phyloP scores from a whole-genome alignment of 2,797 vertebrate species.

The Enteromius paludinosus region DNA sequence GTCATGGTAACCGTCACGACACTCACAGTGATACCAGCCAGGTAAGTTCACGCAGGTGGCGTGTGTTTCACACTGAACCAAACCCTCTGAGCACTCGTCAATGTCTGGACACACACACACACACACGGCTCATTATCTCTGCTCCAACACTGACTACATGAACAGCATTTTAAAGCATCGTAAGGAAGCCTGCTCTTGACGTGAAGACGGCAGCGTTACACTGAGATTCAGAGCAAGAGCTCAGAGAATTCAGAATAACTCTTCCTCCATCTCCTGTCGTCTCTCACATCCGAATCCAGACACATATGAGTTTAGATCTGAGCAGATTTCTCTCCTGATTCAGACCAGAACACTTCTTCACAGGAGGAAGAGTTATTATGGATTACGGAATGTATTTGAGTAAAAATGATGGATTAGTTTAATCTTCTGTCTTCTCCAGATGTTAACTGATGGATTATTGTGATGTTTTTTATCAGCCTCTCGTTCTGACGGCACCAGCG shows the following conservation, averaged over 20 bases:
- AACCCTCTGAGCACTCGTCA: conserved; percentile 94
- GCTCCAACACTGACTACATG: not conserved
- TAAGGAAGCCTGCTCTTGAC: not conserved
- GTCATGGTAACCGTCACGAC: no score
- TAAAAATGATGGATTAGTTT: no score
- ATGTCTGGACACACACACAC: conserved; percentile 82
- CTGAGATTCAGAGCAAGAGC: not conserved
- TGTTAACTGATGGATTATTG: no score
- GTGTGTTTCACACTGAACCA: conserved; percentile 95
- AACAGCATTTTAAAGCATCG: not conserved
- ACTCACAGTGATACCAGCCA: conserved; percentile 95
- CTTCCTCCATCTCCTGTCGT: not conserved
- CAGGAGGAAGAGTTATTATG: no score
- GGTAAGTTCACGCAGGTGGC: conserved; percentile 97
- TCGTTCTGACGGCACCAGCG: not conserved
- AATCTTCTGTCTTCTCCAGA: no score
- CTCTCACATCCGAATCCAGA: no score
- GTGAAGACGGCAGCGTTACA: not conserved
- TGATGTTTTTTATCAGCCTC: no score
- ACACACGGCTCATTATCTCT: not conserved
- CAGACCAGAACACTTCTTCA: no score
- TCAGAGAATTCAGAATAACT: not conserved
- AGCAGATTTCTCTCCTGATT: no score
- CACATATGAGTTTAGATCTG: no score
- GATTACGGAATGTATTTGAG: no score